Evolutionary conservation across 2,113 vertebrate genomes (phyloP), one percentile per base, ranked within the genome.

Genomic region (Grammomys dolichurus): DNA sequence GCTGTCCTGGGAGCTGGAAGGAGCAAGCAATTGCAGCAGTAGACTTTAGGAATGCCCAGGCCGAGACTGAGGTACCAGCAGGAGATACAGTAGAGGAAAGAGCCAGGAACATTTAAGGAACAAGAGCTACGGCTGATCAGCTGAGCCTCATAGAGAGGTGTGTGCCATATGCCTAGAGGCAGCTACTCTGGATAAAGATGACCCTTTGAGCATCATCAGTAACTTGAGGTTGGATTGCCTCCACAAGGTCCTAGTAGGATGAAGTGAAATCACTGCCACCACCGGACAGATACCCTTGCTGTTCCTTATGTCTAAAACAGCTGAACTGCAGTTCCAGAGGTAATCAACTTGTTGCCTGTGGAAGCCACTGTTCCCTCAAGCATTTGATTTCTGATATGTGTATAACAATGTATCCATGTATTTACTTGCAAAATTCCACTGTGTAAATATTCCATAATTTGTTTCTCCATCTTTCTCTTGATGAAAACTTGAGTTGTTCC

Each of bases 221-320:
- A 99, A 99, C 98, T 99, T 99, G 98, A 99, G 99, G 0, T 97
- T 99, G 76, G 99, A 99, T 76, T 98, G 99, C 10, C 99, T 99
- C 46, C 99, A 99, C 96, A 98, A 99, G 0, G 99, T 99, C 22
- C 99, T 99, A 0, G 99, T 99, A 84, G 99, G 99, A 84, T 99
- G 99, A 99, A 98, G 99, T 0, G 99, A 99, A 98, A 99, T 99
- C 95, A 99, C 98, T 0, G 99, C 99, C 0, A 99, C 99, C 87
- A 99, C 99, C 99, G 99, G 99, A 19, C 99, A 99, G 97, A 99
- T 99, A 0, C 99, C 99, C 89, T 98, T 99, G 95, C 98, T 99
- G 91, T 98, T 99, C 16, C 99, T 99, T 0, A 98, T 99, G 24
- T 99, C 99, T 60, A 99, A 99, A 84, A 99, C 99, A 95, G 99